Evolutionary conservation across 2,113 vertebrate genomes (phyloP).

Genomic region (Agapornis roseicollis): DNA sequence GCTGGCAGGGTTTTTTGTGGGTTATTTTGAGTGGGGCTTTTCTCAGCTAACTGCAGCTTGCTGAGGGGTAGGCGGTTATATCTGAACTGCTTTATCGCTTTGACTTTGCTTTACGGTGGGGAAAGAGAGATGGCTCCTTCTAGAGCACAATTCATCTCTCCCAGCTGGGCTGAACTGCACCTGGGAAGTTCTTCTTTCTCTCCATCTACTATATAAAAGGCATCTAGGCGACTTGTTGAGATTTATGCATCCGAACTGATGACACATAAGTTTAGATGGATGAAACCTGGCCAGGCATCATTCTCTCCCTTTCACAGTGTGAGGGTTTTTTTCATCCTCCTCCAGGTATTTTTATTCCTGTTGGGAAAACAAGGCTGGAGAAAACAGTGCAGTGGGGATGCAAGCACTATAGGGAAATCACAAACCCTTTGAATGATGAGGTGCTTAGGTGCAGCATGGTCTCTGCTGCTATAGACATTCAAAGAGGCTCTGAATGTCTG

Average conservation of each 20-base stretch:
- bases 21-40: slow-evolving; percentile 33
- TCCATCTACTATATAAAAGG: neutral
- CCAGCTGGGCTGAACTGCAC: slow-evolving; percentile 28
- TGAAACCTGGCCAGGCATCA: neutral
- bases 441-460: neutral
- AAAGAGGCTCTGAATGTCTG: neutral
- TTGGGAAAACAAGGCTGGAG: neutral
- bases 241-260: neutral
- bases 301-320: neutral
- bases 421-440: neutral
- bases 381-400: fast-evolving
- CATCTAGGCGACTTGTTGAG: neutral
- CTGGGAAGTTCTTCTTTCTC: slow-evolving; percentile 16
- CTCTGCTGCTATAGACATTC: fast-evolving
- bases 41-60: slow-evolving; percentile 26
- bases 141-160: slow-evolving; percentile 32
- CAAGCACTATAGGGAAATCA: neutral
- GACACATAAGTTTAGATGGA: neutral
- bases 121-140: slow-evolving; percentile 7
- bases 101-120: neutral
- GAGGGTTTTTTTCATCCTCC: neutral
- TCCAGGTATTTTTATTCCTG: neutral
- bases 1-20: neutral
- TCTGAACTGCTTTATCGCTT: neutral
- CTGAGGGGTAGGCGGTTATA: slow-evolving; percentile 2